Conservation (phyloP, 2,113 vertebrate species). For the Piaya cayana region DNA sequence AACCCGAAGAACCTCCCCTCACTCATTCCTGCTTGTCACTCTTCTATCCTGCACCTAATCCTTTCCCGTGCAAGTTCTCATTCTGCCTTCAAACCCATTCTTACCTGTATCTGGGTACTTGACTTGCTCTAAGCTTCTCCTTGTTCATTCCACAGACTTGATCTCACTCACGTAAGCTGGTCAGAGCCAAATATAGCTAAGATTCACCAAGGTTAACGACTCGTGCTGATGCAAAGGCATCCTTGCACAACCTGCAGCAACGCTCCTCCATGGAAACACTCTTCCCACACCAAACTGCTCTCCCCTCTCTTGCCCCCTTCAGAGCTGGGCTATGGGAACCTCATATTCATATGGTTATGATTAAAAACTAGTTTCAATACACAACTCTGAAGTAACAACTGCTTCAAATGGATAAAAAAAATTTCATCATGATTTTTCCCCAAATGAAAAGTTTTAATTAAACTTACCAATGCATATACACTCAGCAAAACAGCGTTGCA, state of each 20-base stretch:
- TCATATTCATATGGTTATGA: neutral
- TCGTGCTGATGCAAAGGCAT: neutral
- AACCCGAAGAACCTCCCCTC: neutral
- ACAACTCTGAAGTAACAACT: neutral
- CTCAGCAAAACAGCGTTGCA: neutral
- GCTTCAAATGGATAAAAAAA: neutral
- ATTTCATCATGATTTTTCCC: neutral
- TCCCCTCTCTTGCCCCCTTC: too few relatives aligned
- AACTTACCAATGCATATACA: neutral
- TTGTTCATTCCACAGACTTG: neutral
- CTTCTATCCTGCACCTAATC: neutral
- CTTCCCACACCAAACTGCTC: neutral
- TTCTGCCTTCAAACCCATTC: neutral
- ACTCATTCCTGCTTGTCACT: neutral
- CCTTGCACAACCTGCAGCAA: neutral
- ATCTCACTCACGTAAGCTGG: neutral
- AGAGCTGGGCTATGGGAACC: neutral
- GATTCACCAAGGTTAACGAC: neutral
- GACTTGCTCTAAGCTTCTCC: neutral
- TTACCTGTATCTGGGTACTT: neutral
- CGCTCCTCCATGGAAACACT: neutral
- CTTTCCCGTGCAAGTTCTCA: neutral
- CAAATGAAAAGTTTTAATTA: neutral
- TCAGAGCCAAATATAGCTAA: constrained; percentile 11
- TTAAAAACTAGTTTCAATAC: neutral